Percentiles rank a stretch among this genome's conserved stretches.
phyloP scores from a whole-genome alignment of 1,140 invertebrate species.

The Drosophila nigromelanica region DNA sequence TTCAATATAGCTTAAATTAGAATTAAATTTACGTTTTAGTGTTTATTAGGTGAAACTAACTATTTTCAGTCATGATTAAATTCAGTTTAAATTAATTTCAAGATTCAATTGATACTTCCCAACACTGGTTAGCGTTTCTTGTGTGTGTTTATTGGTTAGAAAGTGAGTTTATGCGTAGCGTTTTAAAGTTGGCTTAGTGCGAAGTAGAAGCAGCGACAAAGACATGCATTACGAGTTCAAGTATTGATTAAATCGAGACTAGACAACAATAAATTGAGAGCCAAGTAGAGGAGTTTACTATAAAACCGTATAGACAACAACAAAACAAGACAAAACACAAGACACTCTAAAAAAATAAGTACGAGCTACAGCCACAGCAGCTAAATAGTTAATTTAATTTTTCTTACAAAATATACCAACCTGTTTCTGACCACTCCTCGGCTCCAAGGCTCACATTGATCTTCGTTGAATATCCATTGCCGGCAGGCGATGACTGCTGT shows the following conservation, averaged over 20 bases:
- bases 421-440: conserved; percentile 72
- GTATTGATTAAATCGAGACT: conserved; percentile 41
- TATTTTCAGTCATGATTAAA: conserved; percentile 10
- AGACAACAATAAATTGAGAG: conserved; percentile 26
- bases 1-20: neutral
- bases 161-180: conserved; percentile 47
- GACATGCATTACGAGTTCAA: conserved; percentile 66
- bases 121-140: conserved; percentile 8
- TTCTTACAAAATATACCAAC: conserved; percentile 48
- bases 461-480: conserved; percentile 85
- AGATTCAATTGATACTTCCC: conserved; percentile 1
- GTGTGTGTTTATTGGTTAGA: conserved; percentile 34
- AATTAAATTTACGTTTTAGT: neutral
- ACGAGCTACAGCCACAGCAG: conserved; percentile 60
- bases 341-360: conserved; percentile 36
- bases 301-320: conserved; percentile 45
- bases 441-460: conserved; percentile 84
- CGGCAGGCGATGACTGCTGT: conserved; percentile 52
- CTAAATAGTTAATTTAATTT: conserved; percentile 35
- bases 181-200: conserved; percentile 50
- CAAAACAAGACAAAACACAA: conserved; percentile 36
- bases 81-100: conserved; percentile 12
- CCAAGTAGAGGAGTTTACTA: conserved; percentile 74
- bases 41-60: neutral
- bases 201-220: conserved; percentile 43